phyloP scores from a whole-genome alignment of 2,888 invertebrate genomes.

The Leistus spinibarbis region DNA sequence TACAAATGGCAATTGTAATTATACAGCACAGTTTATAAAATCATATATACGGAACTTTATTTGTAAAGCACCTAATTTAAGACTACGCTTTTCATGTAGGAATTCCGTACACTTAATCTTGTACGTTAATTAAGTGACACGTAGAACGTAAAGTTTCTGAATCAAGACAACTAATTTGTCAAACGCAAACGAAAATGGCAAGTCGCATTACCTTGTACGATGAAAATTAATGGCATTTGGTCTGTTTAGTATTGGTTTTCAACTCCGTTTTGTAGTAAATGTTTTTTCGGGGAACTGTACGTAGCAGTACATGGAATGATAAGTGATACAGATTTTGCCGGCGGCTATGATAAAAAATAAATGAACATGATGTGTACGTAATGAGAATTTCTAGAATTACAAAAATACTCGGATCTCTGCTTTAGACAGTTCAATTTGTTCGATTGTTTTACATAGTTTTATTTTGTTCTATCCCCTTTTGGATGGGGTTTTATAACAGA shows the following conservation, averaged over 20 bases:
- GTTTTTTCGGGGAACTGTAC: slow-evolving; percentile 15
- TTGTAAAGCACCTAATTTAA: not conserved
- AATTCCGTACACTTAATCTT: slow-evolving; percentile 12
- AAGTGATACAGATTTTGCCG: slow-evolving; percentile 24
- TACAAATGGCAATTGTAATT: too few relatives aligned
- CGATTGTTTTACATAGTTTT: slow-evolving; percentile 5
- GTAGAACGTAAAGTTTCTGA: slow-evolving; percentile 15
- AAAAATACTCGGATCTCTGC: slow-evolving; percentile 16
- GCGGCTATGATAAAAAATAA: slow-evolving; percentile 23
- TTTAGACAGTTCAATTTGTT: slow-evolving; percentile 31
- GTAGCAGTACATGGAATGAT: slow-evolving; percentile 9
- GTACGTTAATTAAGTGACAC: slow-evolving; percentile 16
- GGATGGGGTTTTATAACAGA: not conserved
- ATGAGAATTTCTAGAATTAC: slow-evolving; percentile 34
- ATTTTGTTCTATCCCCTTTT: not conserved
- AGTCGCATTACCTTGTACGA: slow-evolving; percentile 2
- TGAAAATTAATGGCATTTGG: slow-evolving; percentile 23
- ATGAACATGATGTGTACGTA: slow-evolving; percentile 26
- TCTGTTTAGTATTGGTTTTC: slow-evolving; percentile 9
- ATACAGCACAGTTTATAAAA: too few relatives aligned
- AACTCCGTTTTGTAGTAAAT: not conserved
- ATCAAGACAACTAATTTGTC: slow-evolving; percentile 28
- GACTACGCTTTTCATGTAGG: not conserved
- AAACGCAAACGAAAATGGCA: slow-evolving; percentile 24
- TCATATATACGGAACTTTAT: not conserved